phyloP scores from a whole-genome alignment of 2,113 vertebrate species.

The Micronycteris hirsuta region DNA sequence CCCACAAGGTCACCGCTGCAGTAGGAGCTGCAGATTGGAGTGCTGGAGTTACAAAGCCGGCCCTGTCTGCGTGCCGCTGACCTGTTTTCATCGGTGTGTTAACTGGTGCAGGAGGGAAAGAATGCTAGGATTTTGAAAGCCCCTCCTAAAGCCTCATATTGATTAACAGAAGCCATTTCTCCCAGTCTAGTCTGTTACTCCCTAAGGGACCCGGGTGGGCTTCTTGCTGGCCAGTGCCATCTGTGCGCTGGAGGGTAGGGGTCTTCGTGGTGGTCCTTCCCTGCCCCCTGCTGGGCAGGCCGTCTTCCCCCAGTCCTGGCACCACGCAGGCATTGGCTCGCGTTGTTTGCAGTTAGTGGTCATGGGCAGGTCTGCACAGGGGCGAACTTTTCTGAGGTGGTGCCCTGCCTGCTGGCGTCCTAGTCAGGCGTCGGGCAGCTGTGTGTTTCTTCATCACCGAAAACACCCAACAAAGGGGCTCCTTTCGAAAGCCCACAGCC shows the following conservation, averaged over 20 bases:
- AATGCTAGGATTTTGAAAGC: constrained; percentile 20
- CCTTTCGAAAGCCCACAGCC: neutral
- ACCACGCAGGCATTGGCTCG: neutral
- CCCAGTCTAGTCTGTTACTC: constrained; percentile 49
- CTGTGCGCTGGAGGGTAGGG: constrained; percentile 30
- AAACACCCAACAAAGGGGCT: neutral
- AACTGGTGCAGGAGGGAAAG: constrained; percentile 29
- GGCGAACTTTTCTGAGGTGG: neutral
- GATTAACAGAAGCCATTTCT: constrained; percentile 10
- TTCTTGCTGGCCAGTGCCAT: constrained; percentile 63
- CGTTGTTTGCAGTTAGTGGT: neutral
- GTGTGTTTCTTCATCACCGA: neutral
- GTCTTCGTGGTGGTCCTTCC: neutral
- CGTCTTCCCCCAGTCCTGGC: constrained; percentile 55
- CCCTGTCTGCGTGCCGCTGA: constrained; percentile 20
- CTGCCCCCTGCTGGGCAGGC: constrained; percentile 3
- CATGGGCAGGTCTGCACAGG: neutral
- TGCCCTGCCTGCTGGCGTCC: neutral
- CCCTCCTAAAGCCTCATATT: constrained; percentile 22
- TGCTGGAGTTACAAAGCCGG: neutral
- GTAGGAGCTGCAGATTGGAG: constrained; percentile 60
- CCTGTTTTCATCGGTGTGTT: neutral
- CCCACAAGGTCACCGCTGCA: constrained; percentile 65
- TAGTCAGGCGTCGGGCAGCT: neutral
- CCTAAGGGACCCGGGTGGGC: constrained; percentile 49